These are phyloP conservation scores for Carterocephalus palaemon DNA, from an alignment of 2,888 invertebrate genomes.

Conservation along the genomic window DNA sequence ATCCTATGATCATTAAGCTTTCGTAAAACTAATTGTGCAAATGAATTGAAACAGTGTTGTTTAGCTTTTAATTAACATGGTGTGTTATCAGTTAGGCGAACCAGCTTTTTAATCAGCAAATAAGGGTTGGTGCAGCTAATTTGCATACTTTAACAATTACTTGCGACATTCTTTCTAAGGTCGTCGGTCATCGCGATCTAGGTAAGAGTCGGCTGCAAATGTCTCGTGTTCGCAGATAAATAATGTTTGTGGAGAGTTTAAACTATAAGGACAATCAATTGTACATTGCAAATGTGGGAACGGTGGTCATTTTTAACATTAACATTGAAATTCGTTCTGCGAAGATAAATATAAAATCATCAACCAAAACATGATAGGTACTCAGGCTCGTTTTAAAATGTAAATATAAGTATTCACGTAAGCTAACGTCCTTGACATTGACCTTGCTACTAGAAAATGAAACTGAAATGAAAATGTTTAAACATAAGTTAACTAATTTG, in stretches of 20 bases:
- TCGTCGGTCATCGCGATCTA: conserved; percentile 40
- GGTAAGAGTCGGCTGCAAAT: conserved; percentile 13
- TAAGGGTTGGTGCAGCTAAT: conserved; percentile 41
- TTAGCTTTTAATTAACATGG: conserved; percentile 55
- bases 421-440: too few relatives aligned
- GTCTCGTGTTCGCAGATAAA: conserved; percentile 20
- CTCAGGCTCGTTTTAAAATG: too few relatives aligned
- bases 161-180: conserved; percentile 59
- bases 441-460: too few relatives aligned
- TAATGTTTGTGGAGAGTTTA: conserved; percentile 5
- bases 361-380: too few relatives aligned
- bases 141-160: conserved; percentile 73
- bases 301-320: too few relatives aligned
- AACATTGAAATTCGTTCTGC: too few relatives aligned
- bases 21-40: conserved; percentile 33
- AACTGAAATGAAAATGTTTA: too few relatives aligned
- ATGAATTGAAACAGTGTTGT: conserved; percentile 36
- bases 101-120: conserved; percentile 45
- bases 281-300: too few relatives aligned
- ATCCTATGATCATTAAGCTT: conserved; percentile 19
- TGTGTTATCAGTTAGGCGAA: conserved; percentile 44
- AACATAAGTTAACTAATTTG: conserved; percentile 6
- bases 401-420: too few relatives aligned
- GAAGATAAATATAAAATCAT: too few relatives aligned
- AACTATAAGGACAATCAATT: too few relatives aligned